phyloP scores from a whole-genome alignment of 2,888 invertebrate genomes.

The Campoplex capitator region DNA sequence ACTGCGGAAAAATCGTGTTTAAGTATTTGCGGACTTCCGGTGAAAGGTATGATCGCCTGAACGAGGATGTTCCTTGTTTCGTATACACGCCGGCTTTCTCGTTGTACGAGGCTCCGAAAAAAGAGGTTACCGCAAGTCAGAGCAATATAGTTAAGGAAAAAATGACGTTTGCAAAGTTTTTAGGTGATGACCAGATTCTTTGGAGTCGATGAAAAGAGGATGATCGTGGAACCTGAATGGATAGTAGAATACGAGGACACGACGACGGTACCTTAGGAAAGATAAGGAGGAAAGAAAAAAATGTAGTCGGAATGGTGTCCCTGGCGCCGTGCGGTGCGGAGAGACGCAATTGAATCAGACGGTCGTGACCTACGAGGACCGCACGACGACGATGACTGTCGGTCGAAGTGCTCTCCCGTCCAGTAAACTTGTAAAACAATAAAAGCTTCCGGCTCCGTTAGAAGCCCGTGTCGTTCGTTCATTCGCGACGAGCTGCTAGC shows the following conservation, averaged over 20 bases:
- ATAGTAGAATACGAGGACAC: neutral
- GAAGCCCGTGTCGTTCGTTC: constrained; percentile 61
- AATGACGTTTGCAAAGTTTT: neutral
- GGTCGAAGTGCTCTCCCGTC: constrained; percentile 64
- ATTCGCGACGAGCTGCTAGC: constrained; percentile 54
- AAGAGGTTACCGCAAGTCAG: neutral
- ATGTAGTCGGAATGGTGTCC: constrained; percentile 62
- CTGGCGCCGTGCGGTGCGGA: constrained; percentile 60
- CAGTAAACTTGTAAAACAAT: constrained; percentile 83
- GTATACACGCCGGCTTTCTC: neutral
- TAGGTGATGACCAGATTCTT: neutral
- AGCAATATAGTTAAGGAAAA: neutral
- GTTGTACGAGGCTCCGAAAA: neutral
- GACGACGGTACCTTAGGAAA: neutral
- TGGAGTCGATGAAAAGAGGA: neutral
- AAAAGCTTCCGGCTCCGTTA: constrained; percentile 82
- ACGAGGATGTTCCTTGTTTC: neutral
- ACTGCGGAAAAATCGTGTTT: constrained; percentile 49
- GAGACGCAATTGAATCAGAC: constrained; percentile 79
- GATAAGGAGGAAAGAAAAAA: neutral
- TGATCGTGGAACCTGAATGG: neutral
- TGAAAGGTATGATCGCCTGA: neutral
- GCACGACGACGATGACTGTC: constrained; percentile 51
- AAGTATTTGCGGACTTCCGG: constrained; percentile 67
- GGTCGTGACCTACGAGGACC: constrained; percentile 53